Percentiles rank a stretch among this genome's conserved stretches.
phyloP scores from a whole-genome alignment of 2,797 vertebrate species.

The Apogon talboti region DNA sequence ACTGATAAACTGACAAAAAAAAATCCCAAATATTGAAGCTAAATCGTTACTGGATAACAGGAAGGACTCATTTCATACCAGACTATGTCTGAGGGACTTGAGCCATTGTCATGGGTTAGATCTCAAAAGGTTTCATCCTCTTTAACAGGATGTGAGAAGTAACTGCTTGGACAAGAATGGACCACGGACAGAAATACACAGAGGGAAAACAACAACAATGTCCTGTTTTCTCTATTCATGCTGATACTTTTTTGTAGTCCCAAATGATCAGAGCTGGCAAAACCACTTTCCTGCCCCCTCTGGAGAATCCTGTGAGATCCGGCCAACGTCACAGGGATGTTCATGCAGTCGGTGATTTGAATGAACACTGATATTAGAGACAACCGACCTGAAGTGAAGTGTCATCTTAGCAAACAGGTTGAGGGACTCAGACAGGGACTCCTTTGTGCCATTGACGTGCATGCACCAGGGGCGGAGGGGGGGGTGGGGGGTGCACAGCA shows the following conservation, averaged over 20 bases:
- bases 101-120: conserved; percentile 19
- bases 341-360: conserved; percentile 45
- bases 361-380: conserved; percentile 14
- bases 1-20: too few relatives aligned
- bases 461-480: too few relatives aligned
- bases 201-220: conserved; percentile 38
- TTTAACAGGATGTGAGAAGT: neutral
- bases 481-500: too few relatives aligned
- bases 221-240: conserved; percentile 28
- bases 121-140: conserved; percentile 50
- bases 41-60: too few relatives aligned
- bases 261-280: conserved; percentile 24
- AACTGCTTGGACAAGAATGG: conserved; percentile 4
- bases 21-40: too few relatives aligned
- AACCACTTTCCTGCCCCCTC: conserved; percentile 17
- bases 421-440: too few relatives aligned
- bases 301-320: conserved; percentile 56
- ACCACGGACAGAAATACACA: conserved; percentile 16
- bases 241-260: conserved; percentile 29
- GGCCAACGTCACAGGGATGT: conserved; percentile 31
- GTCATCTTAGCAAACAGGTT: too few relatives aligned
- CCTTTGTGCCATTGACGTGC: too few relatives aligned
- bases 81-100: too few relatives aligned
- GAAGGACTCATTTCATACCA: too few relatives aligned
- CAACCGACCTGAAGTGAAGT: too few relatives aligned